Evolutionary conservation across 2,113 vertebrate species (phyloP).

Genomic region (Oxygymnocypris stewartii): DNA sequence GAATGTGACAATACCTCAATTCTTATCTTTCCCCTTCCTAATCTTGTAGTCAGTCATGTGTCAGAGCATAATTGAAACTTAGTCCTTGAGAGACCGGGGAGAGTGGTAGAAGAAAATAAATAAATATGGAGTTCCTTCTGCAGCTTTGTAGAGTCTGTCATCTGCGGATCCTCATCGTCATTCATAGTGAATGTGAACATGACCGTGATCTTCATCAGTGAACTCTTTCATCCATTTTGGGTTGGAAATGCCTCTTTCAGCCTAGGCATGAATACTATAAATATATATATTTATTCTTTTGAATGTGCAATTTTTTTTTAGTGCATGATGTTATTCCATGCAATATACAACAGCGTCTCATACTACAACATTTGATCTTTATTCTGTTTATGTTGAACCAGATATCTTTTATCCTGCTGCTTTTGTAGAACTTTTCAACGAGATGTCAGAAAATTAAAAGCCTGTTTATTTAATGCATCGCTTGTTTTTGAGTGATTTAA

Average conservation of each 20-base stretch:
- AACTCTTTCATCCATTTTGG: slow-evolving; percentile 70
- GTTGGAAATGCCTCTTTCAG: slow-evolving; percentile 74
- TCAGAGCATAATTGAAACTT: neutral
- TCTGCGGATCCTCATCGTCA: slow-evolving; percentile 69
- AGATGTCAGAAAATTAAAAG: neutral
- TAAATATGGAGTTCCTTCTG: slow-evolving; percentile 66
- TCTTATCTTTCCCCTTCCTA: neutral
- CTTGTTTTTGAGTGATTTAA: neutral
- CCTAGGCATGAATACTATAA: slow-evolving; percentile 70
- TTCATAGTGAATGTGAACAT: slow-evolving; percentile 78
- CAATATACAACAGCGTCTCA: slow-evolving; percentile 60
- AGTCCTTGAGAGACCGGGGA: neutral
- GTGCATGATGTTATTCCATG: slow-evolving; percentile 73
- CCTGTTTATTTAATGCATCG: neutral
- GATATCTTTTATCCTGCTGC: neutral
- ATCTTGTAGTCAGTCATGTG: slow-evolving; percentile 25
- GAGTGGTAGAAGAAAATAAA: neutral
- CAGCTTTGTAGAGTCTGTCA: slow-evolving; percentile 84
- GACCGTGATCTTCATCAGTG: slow-evolving; percentile 68
- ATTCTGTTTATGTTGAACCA: neutral
- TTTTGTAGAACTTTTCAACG: neutral
- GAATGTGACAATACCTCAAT: neutral
- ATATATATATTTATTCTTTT: slow-evolving; percentile 39
- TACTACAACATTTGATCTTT: neutral
- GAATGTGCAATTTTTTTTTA: no score